Base-by-base conservation (phyloP, 2,888 invertebrate genomes). In the Microplitis manilae region DNA sequence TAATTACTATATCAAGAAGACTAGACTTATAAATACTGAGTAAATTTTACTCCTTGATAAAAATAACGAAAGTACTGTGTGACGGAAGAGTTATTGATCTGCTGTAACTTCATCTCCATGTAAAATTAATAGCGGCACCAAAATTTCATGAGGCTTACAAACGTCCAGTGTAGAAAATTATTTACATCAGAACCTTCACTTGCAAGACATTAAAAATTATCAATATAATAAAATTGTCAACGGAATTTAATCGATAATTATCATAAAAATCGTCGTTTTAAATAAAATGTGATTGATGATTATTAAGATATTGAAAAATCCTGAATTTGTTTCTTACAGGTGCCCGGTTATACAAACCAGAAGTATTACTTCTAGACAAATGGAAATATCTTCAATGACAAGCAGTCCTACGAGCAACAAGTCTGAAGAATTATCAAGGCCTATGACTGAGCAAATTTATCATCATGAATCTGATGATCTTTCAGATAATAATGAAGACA, bases 381-480 rank as follows among this genome's bases (percentile, higher is more conserved):
- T 50, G 13, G 13, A 5, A 50, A 50, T 13, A 50, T 6, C 8
- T 50, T 13, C 50, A 13, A 50, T 50, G 13, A 50, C 50, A 5
- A 50, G 50, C 13, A 8, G 13, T 50, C 30, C 4, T 30, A 30
- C 30, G 30, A 30, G 30, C 30, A 13, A 50, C 1, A 50, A 50
- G 50, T 8, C 13, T 8, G 50, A 50, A 50, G 50, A 50, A 50
- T 13, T 50, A 50, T 13, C 50, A 8, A 50, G 50, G 13, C 50
- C 2, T 13, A 50, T 50, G 50, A 1, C n/a, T 62, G 62, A 62
- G 7, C 17, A 62, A 17, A 62, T 17, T 6, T 5, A 62, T 62
- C 9, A 59, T 80, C 6, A 78, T 80, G 79, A 81, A 83, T 67
- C 20, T 62, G 62, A 20, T 15, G 15, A 17, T 62, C 7, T 7